Percentiles rank a stretch among this genome's conserved stretches.
Conservation (phyloP, 2,113 vertebrate genomes). For the Elephantulus edwardii region DNA sequence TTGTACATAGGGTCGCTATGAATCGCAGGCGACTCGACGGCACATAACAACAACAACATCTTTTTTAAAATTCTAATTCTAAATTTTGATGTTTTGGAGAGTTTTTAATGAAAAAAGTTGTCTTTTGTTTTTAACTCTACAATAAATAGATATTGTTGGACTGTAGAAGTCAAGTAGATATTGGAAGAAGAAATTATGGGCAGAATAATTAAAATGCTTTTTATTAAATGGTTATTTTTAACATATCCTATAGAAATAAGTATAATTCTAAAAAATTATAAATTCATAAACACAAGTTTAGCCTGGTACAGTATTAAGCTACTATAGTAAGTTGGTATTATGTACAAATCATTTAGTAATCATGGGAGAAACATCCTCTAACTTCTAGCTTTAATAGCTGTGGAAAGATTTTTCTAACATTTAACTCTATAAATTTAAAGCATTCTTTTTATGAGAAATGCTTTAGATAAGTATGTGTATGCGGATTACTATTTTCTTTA, state of each 20-base stretch:
- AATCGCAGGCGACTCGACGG: no score
- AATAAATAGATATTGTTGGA: background rate
- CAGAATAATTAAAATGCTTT: constrained; percentile 33
- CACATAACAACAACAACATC: no score
- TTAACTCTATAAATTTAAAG: constrained; percentile 38
- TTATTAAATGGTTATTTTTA: constrained; percentile 22
- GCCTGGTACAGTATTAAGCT: background rate
- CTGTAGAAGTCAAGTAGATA: background rate
- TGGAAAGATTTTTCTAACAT: constrained; percentile 1
- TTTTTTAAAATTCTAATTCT: no score
- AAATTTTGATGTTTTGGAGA: no score
- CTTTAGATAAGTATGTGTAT: background rate
- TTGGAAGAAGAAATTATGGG: background rate
- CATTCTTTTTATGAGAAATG: constrained; percentile 42
- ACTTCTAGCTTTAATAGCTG: background rate
- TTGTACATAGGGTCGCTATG: no score
- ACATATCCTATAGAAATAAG: background rate
- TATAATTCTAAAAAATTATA: constrained; percentile 32
- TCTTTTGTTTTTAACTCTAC: background rate
- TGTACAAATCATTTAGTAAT: constrained; percentile 19
- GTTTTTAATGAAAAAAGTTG: no score
- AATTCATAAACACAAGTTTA: constrained; percentile 4
- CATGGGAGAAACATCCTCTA: background rate
- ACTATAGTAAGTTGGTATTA: background rate
- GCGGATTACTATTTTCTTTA: constrained; percentile 6